Base-by-base conservation (phyloP, 2,113 vertebrate genomes). In the Plestiodon gilberti region DNA sequence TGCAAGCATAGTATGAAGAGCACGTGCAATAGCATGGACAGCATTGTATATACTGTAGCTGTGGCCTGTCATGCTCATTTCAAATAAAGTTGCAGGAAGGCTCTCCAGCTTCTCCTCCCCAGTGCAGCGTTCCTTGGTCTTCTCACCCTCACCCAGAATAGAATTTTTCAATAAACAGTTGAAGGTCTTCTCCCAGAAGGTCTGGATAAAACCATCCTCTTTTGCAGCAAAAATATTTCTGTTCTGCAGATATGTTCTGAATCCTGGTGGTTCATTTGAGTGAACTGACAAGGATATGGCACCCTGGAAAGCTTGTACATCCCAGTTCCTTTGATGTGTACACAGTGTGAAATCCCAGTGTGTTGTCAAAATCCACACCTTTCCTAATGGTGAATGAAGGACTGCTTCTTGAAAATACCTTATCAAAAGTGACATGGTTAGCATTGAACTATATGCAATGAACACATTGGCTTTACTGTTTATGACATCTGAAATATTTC, bases 261-360 rank as follows among this genome's bases (percentile, higher is more conserved):
- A 87, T 38, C 40, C 73, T n/a, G 71, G 55, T 8, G 81, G 61
- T 1, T 87, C 70, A 7, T 17, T 69, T 4, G 85, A 81, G 6
- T 62, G 57, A 4, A 43, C 38, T 0, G 84, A 74, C 74, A 90
- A 85, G 18, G 35, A 75, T 22, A 88, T 30, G 33, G 65, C 48
- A 40, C 84, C 84, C 6, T 28, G 11, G 33, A 85, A 90, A 59
- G 5, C 10, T 17, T 69, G 6, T 0, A 70, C 28, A 18, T 64
- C 3, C 8, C 61, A 6, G 1, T 3, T 6, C 0, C 0, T 13
- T 10, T 84, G 8, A 11, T 17, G 4, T 1, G 64, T 48, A 3
- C 55, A 0, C 4, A 61, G 9, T 1, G 38, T 40, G 11, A 75
- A 25, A 25, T 87, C 77, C 67, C 78, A 84, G 4, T 82, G 55